A percentile compares a stretch with the other conserved stretches of the same genome.
Evolutionary conservation across 2,797 vertebrate genomes (phyloP).

Genomic region (Xenopus petersii): DNA sequence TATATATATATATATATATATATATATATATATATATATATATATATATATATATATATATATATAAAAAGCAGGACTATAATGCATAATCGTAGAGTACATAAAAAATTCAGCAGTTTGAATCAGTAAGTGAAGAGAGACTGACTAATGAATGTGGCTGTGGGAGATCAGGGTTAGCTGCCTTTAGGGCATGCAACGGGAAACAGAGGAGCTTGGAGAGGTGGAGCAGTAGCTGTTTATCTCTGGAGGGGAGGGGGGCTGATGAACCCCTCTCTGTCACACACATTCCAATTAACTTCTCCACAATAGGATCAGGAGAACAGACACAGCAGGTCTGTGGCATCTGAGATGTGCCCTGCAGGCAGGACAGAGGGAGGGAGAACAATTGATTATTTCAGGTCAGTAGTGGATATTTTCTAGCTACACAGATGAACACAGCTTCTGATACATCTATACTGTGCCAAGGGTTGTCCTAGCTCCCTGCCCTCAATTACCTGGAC

Average conservation of each 20-base stretch:
- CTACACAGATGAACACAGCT: background rate
- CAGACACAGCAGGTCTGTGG: conserved; percentile 24
- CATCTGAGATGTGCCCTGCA: conserved; percentile 39
- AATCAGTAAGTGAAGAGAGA: conserved; percentile 1
- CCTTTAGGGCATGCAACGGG: conserved; percentile 40
- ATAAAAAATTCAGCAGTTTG: conserved; percentile 8
- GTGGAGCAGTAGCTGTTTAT: conserved; percentile 6
- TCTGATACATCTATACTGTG: no score
- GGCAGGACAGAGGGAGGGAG: conserved; percentile 10
- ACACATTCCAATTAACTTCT: conserved; percentile 48
- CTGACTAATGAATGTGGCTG: background rate
- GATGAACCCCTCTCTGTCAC: conserved; percentile 22
- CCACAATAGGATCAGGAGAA: conserved; percentile 31
- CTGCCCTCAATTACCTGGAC: no score
- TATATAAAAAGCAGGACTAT: background rate
- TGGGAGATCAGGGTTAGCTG: conserved; percentile 48
- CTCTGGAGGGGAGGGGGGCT: background rate
- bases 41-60: no score
- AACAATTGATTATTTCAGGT: conserved; percentile 22
- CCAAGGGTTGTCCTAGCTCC: no score
- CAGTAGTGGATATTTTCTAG: conserved; percentile 5
- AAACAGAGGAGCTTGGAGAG: conserved; percentile 20
- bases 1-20: no score
- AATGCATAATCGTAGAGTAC: background rate
- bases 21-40: no score